Conservation (phyloP, 2,113 vertebrate genomes). For the Muscicapa adusta region DNA sequence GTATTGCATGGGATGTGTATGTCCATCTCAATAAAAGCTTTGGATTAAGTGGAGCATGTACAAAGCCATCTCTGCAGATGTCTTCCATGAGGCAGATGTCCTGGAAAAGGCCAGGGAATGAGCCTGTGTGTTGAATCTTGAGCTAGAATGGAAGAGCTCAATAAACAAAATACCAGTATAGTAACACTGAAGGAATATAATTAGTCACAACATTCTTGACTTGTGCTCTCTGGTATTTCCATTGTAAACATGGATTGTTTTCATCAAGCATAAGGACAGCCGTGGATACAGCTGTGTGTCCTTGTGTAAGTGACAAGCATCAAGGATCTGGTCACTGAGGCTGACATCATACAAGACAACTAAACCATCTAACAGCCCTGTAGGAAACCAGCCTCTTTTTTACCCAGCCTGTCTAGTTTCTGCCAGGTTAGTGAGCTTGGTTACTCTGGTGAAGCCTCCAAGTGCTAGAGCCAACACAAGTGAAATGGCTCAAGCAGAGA, state of each 20-base stretch:
- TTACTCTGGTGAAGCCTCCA: not conserved
- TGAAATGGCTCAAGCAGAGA: not conserved
- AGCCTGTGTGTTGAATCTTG: not conserved
- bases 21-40: not conserved
- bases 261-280: not conserved
- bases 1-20: not conserved
- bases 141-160: not conserved
- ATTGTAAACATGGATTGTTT: not conserved
- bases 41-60: not conserved
- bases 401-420: not conserved
- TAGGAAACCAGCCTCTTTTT: not conserved
- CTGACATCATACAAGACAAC: not conserved
- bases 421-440: not conserved
- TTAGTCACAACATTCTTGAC: not conserved
- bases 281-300: accelerated
- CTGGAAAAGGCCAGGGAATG: not conserved
- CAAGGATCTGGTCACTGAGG: not conserved
- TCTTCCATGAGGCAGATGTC: not conserved
- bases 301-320: not conserved
- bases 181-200: not conserved
- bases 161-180: conserved; percentile 20
- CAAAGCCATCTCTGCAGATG: not conserved
- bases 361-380: not conserved
- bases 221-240: not conserved
- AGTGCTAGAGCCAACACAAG: not conserved